Percentiles rank a stretch among this genome's conserved stretches.
Conservation (phyloP, 2,797 vertebrate species). For the Anabas testudineus region DNA sequence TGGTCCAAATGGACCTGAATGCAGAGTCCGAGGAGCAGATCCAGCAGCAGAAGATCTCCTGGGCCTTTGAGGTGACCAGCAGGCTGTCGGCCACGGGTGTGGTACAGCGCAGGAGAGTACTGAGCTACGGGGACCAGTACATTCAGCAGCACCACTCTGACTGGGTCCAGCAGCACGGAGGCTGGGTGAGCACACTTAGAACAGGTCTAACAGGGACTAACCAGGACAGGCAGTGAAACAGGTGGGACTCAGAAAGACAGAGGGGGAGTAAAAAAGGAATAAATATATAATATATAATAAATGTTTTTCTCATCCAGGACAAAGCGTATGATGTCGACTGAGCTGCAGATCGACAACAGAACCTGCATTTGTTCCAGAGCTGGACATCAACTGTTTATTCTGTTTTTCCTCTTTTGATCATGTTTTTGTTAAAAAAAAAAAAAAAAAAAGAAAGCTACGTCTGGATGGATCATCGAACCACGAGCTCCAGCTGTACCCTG, state of each 20-base stretch:
- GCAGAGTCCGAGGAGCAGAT: not conserved
- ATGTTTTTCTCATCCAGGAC: conserved; percentile 45
- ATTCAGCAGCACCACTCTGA: conserved; percentile 51
- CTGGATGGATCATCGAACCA: no score
- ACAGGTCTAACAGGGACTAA: no score
- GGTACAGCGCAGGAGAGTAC: conserved; percentile 56
- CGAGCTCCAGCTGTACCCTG: no score
- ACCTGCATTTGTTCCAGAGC: not conserved
- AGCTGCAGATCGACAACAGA: not conserved
- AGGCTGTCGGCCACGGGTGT: conserved; percentile 48
- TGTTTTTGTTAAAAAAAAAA: no score
- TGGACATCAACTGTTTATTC: no score
- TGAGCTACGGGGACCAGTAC: conserved; percentile 60
- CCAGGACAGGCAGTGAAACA: no score
- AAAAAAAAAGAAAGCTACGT: no score
- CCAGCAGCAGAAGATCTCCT: conserved; percentile 57
- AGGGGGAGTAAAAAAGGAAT: no score
- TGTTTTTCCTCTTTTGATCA: no score
- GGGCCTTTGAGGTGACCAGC: conserved; percentile 70
- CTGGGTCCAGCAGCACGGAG: conserved; percentile 68
- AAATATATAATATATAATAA: no score
- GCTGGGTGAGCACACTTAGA: conserved; percentile 78
- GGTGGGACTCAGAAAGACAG: no score
- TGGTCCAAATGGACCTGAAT: not conserved
- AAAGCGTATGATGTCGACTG: conserved; percentile 49